Conservation (phyloP, 1,140 invertebrate genomes). For the Magallana gigas region DNA sequence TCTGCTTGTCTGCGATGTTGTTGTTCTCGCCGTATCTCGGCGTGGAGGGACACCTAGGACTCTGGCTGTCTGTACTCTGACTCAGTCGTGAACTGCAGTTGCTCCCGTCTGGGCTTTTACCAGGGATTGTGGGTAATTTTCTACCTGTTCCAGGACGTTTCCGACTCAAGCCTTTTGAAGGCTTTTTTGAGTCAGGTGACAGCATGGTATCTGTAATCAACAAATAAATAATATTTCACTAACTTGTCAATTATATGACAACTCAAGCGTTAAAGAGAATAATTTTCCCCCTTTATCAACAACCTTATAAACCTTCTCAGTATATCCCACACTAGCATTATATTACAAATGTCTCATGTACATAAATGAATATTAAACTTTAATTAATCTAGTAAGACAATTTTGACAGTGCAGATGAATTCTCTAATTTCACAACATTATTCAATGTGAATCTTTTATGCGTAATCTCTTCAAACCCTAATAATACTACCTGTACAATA, state of each 20-base stretch:
- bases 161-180: conserved; percentile 65
- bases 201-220: conserved; percentile 16
- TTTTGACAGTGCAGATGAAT: neutral
- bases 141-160: conserved; percentile 76
- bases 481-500: neutral
- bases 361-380: conserved; percentile 7
- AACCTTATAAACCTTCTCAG: neutral
- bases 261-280: neutral
- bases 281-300: too few relatives aligned
- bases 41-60: conserved; percentile 58
- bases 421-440: neutral
- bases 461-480: neutral
- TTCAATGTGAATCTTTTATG: neutral
- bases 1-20: conserved; percentile 47
- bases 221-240: conserved; percentile 2
- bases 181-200: conserved; percentile 57
- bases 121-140: conserved; percentile 76
- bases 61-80: conserved; percentile 52
- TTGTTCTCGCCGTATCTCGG: conserved; percentile 50
- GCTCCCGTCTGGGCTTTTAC: conserved; percentile 68
- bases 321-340: neutral
- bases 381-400: neutral
- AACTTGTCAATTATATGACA: neutral
- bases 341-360: conserved; percentile 1
- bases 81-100: conserved; percentile 63